Base-by-base conservation (phyloP, 1,140 invertebrate genomes). In the Drosophila subpulchrella region DNA sequence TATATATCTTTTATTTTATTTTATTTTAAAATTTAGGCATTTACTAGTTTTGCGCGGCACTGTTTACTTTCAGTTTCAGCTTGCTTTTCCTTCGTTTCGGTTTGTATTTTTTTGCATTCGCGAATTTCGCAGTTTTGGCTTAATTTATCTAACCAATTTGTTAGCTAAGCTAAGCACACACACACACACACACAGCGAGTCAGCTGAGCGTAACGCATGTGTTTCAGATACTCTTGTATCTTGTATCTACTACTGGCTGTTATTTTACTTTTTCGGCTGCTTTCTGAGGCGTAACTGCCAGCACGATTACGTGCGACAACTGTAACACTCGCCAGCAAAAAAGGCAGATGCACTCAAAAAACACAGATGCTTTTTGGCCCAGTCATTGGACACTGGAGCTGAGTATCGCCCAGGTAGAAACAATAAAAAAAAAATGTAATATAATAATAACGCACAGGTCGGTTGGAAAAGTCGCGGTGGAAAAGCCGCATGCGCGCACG, bases 121-220 rank as follows among this genome's bases (percentile, higher is more conserved):
- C 42, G 36, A 72, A 72, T 41, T 76, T 73, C 56, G 70, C 78
- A 66, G 72, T 58, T 76, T 82, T 78, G 56, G 74, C 59, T 78
- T 82, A 55, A 79, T 83, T 83, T 75, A 83, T 79, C 81, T 66
- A 79, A 83, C 54, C 80, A 84, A 84, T 83, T 83, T 83, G 80
- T 84, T 79, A 83, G 80, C 80, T 75, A 74, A 82, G 78, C 59
- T 56, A 61, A 54, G 62, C 57, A 50, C 38, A 59, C 39, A 73
- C 32, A 47, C 39, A n/a, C 54, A 67, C 24, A 38, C 34, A 39
- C 24, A 20, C 48, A 47, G 56, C 53, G 24, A 66, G 68, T 71
- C 83, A 82, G 75, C 70, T 78, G 59, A 88, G 82, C 82, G 83
- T 88, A 83, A 86, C 82, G 79, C 82, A 88, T 72, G 62, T 68